A percentile compares a stretch with the other conserved stretches of the same genome.
Evolutionary conservation across 1,140 invertebrate genomes (phyloP).

Genomic region (Formica exsecta): DNA sequence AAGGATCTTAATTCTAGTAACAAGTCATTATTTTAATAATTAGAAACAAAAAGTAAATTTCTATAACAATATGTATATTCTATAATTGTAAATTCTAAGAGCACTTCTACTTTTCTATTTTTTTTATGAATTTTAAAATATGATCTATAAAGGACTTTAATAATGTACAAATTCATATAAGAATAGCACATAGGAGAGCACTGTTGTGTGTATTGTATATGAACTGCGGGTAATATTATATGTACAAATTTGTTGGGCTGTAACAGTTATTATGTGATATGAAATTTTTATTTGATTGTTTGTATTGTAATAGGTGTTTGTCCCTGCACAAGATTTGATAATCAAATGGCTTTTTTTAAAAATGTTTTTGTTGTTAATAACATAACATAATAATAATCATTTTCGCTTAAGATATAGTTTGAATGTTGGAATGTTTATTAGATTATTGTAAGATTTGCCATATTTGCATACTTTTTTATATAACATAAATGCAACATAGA

Average conservation of each 20-base stretch:
- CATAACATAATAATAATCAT: neutral
- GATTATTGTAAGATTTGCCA: conserved; percentile 17
- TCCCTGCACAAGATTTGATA: neutral
- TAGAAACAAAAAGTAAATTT: conserved; percentile 19
- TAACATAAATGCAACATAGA: conserved; percentile 43
- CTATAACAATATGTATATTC: neutral
- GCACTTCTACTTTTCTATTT: conserved; percentile 12
- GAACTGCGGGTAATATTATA: conserved; percentile 3
- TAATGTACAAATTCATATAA: conserved; percentile 22
- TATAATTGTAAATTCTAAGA: neutral
- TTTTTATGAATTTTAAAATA: conserved; percentile 23
- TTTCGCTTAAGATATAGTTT: conserved; percentile 36
- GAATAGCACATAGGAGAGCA: neutral
- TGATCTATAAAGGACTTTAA: too few species aligned
- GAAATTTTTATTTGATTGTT: neutral
- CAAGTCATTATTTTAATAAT: neutral
- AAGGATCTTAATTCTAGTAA: neutral
- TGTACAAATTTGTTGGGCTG: conserved; percentile 9
- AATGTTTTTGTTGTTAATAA: neutral
- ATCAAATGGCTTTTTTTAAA: neutral
- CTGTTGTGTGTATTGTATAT: neutral
- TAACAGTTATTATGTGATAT: neutral
- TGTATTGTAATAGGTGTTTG: neutral
- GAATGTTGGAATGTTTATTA: conserved; percentile 23
- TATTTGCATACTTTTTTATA: neutral